Conservation (phyloP, 2,113 vertebrate species). For the Tylochromis polylepis region DNA sequence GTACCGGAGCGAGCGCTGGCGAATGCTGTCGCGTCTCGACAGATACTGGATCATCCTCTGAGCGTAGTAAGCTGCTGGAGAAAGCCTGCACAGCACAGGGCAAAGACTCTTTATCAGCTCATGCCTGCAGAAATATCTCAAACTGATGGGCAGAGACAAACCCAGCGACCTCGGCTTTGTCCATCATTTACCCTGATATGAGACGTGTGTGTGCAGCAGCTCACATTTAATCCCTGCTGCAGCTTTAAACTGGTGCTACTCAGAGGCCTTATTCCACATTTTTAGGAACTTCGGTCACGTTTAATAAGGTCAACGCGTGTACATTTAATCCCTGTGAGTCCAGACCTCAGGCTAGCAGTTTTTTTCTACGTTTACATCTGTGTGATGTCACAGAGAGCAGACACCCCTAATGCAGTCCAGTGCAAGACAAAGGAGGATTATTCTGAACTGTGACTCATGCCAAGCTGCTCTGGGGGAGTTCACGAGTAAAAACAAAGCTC, state of each 20-base stretch:
- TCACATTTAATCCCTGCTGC: neutral
- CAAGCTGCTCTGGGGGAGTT: neutral
- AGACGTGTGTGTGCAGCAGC: neutral
- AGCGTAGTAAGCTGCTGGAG: conserved; percentile 97
- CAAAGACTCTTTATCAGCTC: fast-evolving
- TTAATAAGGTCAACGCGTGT: neutral
- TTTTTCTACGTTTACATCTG: neutral
- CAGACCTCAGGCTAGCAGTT: neutral
- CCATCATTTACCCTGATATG: neutral
- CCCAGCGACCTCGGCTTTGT: neutral
- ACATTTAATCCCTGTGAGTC: neutral
- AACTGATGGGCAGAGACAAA: neutral
- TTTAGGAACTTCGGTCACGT: neutral
- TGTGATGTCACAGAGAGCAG: neutral
- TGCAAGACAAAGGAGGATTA: neutral
- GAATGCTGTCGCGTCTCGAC: conserved; percentile 95
- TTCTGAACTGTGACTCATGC: neutral
- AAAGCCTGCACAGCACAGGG: conserved; percentile 77
- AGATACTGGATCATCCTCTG: conserved; percentile 99
- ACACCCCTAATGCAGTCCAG: neutral
- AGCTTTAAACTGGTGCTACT: neutral
- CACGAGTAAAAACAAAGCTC: neutral
- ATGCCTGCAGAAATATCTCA: neutral
- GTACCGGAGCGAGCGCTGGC: conserved; percentile 92
- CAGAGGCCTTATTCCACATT: neutral